Evolutionary conservation across 1,140 invertebrate species (phyloP), one percentile per base, ranked within the genome.

Genomic region (Drosophila elegans): DNA sequence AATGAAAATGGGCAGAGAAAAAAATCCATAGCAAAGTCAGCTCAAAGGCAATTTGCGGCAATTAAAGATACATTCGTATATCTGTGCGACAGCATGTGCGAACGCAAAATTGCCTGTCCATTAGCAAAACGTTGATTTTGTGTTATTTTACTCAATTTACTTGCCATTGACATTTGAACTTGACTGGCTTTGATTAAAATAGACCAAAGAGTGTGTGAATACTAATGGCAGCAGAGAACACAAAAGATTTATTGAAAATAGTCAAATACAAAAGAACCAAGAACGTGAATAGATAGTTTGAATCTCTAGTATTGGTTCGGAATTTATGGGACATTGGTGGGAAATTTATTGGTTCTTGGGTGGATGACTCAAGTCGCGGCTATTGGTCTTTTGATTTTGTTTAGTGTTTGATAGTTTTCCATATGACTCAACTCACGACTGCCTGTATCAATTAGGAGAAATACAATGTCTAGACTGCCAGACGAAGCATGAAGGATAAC

Each of bases 141-240:
- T 84, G 60, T 55, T 71, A 52, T 73, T 63, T 60, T 51, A 46
- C 62, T 68, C 78, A 80, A 88, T 80, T 90, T 74, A 84, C 54
- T 90, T 89, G 80, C 80, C 85, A 89, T 90, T 90, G 84, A 89
- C 84, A 90, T 89, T 90, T 89, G 84, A 89, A 90, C 84, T 80
- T 84, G 80, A 11, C 34, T 45, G 38, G 39, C 62, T 57, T 63
- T 64, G 74, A 69, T 81, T 80, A 63, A 80, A 75, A 78, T 78
- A 63, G 80, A 77, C 67, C 62, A 74, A 59, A 67, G 62, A 69
- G 64, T 44, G 59, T 34, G 60, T 29, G 48, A 57, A 63, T 55
- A 63, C 25, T 52, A 25, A 49, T 38, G 60, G 55, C 39, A 41
- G 12, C 12, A 6, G 27, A 9, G 32, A 16, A 39, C 51, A 34